phyloP scores from a whole-genome alignment of 2,113 vertebrate species.

The Esox niger region DNA sequence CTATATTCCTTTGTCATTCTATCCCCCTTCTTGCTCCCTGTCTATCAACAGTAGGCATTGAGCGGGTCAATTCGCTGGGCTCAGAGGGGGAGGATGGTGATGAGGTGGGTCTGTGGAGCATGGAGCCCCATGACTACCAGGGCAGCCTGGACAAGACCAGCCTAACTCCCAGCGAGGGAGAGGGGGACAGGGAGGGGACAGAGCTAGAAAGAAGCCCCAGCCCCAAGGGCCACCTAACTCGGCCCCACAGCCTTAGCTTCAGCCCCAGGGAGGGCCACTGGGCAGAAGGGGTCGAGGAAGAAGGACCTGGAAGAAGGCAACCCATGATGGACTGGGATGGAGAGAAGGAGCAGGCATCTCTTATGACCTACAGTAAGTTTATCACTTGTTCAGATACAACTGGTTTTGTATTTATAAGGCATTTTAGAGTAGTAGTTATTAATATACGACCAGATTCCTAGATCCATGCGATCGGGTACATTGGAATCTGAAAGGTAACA shows the following conservation, averaged over 20 bases:
- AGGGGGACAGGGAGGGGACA: conserved; percentile 62
- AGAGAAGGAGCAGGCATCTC: conserved; percentile 41
- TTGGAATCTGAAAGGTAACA: too few species aligned
- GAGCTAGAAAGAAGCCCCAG: conserved; percentile 46
- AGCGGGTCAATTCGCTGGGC: conserved; percentile 63
- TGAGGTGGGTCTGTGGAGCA: conserved; percentile 69
- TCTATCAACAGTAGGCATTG: conserved; percentile 56
- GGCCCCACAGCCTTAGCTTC: conserved; percentile 51
- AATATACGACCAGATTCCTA: too few species aligned
- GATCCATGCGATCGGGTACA: too few species aligned
- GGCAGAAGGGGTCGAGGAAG: conserved; percentile 44
- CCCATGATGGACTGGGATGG: conserved; percentile 18
- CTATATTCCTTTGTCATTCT: not conserved
- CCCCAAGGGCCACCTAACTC: conserved; percentile 35
- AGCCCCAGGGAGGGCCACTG: conserved; percentile 50
- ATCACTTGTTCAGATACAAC: too few species aligned
- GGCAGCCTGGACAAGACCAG: conserved; percentile 70
- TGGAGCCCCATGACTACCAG: conserved; percentile 68
- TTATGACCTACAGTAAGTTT: conserved; percentile 68
- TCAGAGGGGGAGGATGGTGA: conserved; percentile 70
- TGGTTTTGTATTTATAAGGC: too few species aligned
- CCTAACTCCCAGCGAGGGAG: conserved; percentile 69
- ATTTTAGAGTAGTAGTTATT: too few species aligned
- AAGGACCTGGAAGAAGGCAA: conserved; percentile 19
- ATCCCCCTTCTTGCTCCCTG: not conserved